Evolutionary conservation across 2,797 vertebrate genomes (phyloP).

Genomic region (Meriones psammophilus): DNA sequence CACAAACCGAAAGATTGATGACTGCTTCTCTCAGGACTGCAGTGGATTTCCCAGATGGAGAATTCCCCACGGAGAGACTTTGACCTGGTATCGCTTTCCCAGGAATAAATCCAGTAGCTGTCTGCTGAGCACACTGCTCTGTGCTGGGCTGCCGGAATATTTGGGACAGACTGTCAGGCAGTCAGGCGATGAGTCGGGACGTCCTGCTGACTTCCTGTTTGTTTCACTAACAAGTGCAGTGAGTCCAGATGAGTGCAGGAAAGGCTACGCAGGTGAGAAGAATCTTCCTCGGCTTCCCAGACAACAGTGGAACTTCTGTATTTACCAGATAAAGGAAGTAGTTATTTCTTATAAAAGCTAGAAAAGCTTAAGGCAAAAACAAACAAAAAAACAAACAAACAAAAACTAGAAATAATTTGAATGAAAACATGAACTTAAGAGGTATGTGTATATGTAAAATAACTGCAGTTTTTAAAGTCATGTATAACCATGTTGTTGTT

Average conservation of each 20-base stretch:
- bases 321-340: slow-evolving; percentile 40
- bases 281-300: background rate
- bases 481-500: background rate
- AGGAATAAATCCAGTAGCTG: background rate
- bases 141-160: no score
- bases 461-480: background rate
- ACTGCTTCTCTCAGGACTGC: background rate
- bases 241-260: background rate
- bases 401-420: slow-evolving; percentile 36
- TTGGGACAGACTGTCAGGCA: background rate
- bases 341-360: background rate
- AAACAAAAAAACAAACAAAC: no score
- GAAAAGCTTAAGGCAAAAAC: slow-evolving; percentile 6
- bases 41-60: background rate
- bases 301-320: background rate
- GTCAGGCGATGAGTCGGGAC: background rate
- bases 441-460: background rate
- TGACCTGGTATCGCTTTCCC: background rate
- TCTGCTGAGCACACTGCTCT: background rate
- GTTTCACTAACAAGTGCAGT: background rate
- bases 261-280: background rate
- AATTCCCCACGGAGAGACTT: background rate
- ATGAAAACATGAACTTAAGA: slow-evolving; percentile 43
- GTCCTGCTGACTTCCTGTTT: background rate
- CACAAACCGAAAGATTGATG: background rate